Conservation (phyloP, 1,140 invertebrate species). For the Glossosoma conforme region DNA sequence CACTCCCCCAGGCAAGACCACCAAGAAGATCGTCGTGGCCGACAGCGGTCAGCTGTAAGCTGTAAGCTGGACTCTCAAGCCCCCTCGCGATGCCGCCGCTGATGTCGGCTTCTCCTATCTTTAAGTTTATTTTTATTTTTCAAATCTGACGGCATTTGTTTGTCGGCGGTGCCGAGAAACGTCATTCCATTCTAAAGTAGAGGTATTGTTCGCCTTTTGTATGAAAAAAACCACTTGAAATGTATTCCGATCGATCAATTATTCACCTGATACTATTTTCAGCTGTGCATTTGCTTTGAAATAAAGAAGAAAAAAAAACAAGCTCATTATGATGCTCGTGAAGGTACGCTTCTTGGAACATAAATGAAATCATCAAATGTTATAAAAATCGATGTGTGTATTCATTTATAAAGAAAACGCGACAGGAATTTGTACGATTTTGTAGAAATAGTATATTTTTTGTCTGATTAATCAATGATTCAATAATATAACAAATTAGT, state of each 20-base stretch:
- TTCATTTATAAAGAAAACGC: too few species aligned
- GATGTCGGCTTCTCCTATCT: background rate
- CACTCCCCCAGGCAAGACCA: slow-evolving; percentile 71
- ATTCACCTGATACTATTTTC: slow-evolving; percentile 15
- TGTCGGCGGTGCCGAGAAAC: slow-evolving; percentile 15
- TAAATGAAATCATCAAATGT: too few species aligned
- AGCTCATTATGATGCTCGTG: too few species aligned
- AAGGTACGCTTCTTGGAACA: too few species aligned
- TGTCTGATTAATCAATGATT: too few species aligned
- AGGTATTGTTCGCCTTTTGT: slow-evolving; percentile 12
- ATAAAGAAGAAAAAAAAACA: slow-evolving; percentile 11
- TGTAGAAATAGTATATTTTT: too few species aligned
- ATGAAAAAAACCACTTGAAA: slow-evolving; percentile 1
- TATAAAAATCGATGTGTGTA: too few species aligned
- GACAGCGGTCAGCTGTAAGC: slow-evolving; percentile 68
- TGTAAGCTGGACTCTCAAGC: background rate
- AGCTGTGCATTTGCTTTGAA: slow-evolving; percentile 19
- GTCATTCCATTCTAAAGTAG: slow-evolving; percentile 30
- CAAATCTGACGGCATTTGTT: slow-evolving; percentile 14
- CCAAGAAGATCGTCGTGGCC: slow-evolving; percentile 67
- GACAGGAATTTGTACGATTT: too few species aligned
- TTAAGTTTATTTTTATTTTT: background rate
- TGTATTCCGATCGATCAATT: background rate
- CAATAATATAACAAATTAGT: too few species aligned
- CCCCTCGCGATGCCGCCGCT: background rate